Conservation (phyloP, 2,113 vertebrate species). For the Peromyscus californicus region DNA sequence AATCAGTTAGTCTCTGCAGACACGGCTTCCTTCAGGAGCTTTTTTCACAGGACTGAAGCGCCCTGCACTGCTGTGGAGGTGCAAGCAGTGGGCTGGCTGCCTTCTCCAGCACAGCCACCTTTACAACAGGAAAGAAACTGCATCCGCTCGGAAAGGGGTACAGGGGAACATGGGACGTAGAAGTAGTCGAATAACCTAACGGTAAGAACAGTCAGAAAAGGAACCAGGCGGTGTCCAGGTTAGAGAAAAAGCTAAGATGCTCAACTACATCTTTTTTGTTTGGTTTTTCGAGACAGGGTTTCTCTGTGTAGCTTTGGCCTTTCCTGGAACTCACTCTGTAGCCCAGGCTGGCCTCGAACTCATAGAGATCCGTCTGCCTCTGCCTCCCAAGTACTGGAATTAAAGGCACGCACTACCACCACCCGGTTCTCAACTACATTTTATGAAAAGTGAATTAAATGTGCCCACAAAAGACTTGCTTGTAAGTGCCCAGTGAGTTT, state of each 20-base stretch:
- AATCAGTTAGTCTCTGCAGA: background rate
- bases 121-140: too few species aligned
- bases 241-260: background rate
- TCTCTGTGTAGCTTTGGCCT: too few species aligned
- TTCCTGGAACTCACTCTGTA: too few species aligned
- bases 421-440: background rate
- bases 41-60: background rate
- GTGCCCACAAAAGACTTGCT: background rate
- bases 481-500: background rate
- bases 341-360: too few species aligned
- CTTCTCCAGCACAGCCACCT: background rate
- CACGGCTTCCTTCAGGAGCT: background rate
- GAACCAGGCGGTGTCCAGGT: background rate
- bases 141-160: background rate
- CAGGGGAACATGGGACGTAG: rapidly evolving
- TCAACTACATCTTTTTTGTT: too few species aligned
- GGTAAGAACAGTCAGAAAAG: background rate
- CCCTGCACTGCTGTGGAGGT: background rate
- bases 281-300: too few species aligned
- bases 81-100: background rate
- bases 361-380: too few species aligned
- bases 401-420: too few species aligned
- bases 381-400: too few species aligned
- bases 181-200: background rate
- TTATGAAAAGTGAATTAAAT: background rate